phyloP scores from a whole-genome alignment of 1,140 invertebrate species.

The Drosophila ananassae region DNA sequence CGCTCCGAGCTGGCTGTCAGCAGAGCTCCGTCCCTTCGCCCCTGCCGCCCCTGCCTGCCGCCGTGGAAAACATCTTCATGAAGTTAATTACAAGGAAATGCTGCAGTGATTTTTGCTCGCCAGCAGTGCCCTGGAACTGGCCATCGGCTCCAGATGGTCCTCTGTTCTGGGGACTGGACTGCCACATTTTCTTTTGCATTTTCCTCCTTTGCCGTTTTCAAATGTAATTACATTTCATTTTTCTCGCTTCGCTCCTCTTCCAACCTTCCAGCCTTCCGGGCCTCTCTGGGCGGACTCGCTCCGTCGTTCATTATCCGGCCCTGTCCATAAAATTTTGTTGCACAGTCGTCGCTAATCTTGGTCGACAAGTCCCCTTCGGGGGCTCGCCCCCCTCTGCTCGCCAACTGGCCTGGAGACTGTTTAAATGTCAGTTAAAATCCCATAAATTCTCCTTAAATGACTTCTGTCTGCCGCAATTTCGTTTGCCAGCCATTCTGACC shows the following conservation, averaged over 20 bases:
- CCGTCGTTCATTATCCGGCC: conserved; percentile 68
- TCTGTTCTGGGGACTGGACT: conserved; percentile 1
- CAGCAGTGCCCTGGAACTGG: conserved; percentile 28
- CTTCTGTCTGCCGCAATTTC: conserved; percentile 81
- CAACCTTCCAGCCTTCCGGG: neutral
- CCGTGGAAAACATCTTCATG: conserved; percentile 40
- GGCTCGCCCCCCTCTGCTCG: neutral
- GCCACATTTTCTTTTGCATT: conserved; percentile 45
- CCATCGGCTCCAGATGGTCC: conserved; percentile 36
- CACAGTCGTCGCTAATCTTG: conserved; percentile 78
- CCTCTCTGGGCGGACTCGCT: neutral
- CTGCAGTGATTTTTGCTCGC: conserved; percentile 46
- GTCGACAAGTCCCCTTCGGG: conserved; percentile 58
- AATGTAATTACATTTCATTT: conserved; percentile 81
- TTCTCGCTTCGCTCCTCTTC: conserved; percentile 49
- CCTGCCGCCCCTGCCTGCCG: neutral
- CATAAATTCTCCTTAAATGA: conserved; percentile 82
- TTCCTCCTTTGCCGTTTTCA: conserved; percentile 53
- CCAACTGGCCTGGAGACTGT: conserved; percentile 55
- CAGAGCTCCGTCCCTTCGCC: neutral
- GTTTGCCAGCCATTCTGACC: conserved; percentile 48
- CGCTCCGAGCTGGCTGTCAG: conserved; percentile 26
- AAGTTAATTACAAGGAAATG: conserved; percentile 59
- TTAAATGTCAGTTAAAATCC: conserved; percentile 83
- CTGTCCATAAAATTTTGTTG: conserved; percentile 82